Percentiles rank a stretch among this genome's conserved stretches.
Evolutionary conservation across 2,797 vertebrate species (phyloP).

Genomic region (Galagoides demidoff): DNA sequence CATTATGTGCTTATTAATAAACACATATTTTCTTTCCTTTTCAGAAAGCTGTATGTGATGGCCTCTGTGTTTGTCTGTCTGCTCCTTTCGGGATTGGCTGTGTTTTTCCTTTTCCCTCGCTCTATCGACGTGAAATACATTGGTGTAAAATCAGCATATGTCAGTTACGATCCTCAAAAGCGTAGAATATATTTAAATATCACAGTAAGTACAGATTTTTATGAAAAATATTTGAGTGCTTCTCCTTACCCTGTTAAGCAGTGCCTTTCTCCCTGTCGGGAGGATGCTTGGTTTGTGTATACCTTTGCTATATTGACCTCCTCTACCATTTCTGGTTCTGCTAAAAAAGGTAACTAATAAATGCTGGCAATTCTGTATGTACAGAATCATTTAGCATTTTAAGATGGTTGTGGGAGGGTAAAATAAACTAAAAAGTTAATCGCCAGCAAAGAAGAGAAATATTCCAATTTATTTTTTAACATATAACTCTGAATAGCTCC

Average conservation of each 20-base stretch:
- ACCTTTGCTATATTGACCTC: not conserved
- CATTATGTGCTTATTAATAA: constrained; percentile 2
- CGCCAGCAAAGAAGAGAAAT: not conserved
- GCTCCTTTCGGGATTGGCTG: constrained; percentile 95
- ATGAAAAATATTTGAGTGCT: not conserved
- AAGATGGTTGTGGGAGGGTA: constrained; percentile 1
- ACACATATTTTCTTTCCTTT: constrained; percentile 54
- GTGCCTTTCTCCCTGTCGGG: not conserved
- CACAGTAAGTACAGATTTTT: constrained; percentile 89
- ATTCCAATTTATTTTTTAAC: not conserved
- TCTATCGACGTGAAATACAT: constrained; percentile 96
- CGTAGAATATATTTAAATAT: constrained; percentile 96
- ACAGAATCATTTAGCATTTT: constrained; percentile 46
- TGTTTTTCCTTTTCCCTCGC: constrained; percentile 98
- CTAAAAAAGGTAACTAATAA: constrained; percentile 4
- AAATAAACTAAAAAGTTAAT: not conserved
- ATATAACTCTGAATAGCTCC: constrained; percentile 12
- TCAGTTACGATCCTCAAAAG: constrained; percentile 91
- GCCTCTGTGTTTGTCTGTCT: constrained; percentile 95
- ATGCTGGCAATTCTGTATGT: not conserved
- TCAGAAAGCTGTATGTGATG: constrained; percentile 97
- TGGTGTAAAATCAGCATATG: constrained; percentile 96
- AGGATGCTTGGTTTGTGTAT: not conserved
- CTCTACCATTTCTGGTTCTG: constrained; percentile 39
- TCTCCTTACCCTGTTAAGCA: not conserved